These are phyloP conservation scores for Tinea pellionella DNA, from an alignment of 2,888 invertebrate genomes.

Conservation along the genomic window DNA sequence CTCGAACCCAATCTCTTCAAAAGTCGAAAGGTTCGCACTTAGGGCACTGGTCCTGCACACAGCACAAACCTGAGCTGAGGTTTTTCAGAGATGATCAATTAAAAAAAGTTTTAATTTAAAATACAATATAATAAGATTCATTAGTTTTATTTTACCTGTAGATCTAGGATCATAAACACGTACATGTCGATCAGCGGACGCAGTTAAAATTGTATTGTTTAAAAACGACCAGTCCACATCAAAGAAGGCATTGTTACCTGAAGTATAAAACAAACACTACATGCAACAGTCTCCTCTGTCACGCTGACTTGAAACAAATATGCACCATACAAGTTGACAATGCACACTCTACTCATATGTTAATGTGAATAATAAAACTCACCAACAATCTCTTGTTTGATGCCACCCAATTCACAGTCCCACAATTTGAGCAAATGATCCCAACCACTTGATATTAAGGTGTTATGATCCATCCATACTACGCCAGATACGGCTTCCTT, in stretches of 20 bases:
- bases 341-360: too few relatives aligned
- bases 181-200: conserved; percentile 91
- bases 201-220: conserved; percentile 80
- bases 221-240: conserved; percentile 85
- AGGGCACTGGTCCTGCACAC: too few relatives aligned
- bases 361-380: not conserved
- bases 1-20: too few relatives aligned
- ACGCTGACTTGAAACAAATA: too few relatives aligned
- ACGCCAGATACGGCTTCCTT: conserved; percentile 89
- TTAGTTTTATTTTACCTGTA: conserved; percentile 65
- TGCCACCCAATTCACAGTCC: conserved; percentile 89
- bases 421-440: conserved; percentile 95
- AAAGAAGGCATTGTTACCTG: conserved; percentile 91
- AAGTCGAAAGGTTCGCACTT: too few relatives aligned
- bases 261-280: too few relatives aligned
- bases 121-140: conserved; percentile 2
- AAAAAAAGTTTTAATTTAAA: not conserved
- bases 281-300: too few relatives aligned
- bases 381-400: conserved; percentile 82
- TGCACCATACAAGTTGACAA: too few relatives aligned
- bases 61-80: too few relatives aligned
- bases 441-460: conserved; percentile 90
- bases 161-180: conserved; percentile 93
- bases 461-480: conserved; percentile 84
- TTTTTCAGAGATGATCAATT: not conserved